Evolutionary conservation across 2,113 vertebrate species (phyloP), one percentile per base, ranked within the genome.

Genomic region (Halcyon senegalensis): DNA sequence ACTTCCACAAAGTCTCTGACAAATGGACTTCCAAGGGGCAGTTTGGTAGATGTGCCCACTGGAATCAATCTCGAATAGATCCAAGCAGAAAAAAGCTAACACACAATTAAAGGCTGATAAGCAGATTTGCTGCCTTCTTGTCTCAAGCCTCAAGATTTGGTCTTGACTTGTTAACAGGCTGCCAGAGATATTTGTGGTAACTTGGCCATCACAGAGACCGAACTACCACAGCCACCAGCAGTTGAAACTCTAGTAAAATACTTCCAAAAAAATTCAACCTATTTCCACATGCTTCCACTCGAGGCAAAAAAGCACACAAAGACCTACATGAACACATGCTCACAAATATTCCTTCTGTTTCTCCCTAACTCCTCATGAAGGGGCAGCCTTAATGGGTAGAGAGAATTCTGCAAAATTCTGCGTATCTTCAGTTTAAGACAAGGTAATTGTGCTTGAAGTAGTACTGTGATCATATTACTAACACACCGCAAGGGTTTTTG

Each of bases 341-440:
- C 37, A 87, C n/a, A 48, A 39, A 64, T 43, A 86, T 95, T 73
- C 30, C n/a, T 96, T 89, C 85, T 58, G 75, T 93, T 95, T 96
- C 77, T 95, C 90, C 93, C 66, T 83, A 94, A 83, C 80, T 89
- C 46, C 30, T 92, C 51, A 73, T 60, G 70, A 95, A 96, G 63
- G 46, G 84, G 67, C 67, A 53, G 21, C 35, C 41, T 83, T 82
- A 37, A 62, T 51, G 91, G 30, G 58, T 77, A 39, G 27, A 48
- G 11, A 75, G 50, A 93, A 83, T 69, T 87, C 93, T 93, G 48
- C 35, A 35, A 43, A 90, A 85, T 87, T 96, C 83, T 92, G 84
- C 93, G 96, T 97, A 94, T 95, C 94, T 50, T 75, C 86, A 93
- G 30, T 81, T 97, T 44, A 56, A 94, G 96, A 96, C 92, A 97